Evolutionary conservation across 2,797 vertebrate genomes (phyloP).

Genomic region (Discoglossus pictus): DNA sequence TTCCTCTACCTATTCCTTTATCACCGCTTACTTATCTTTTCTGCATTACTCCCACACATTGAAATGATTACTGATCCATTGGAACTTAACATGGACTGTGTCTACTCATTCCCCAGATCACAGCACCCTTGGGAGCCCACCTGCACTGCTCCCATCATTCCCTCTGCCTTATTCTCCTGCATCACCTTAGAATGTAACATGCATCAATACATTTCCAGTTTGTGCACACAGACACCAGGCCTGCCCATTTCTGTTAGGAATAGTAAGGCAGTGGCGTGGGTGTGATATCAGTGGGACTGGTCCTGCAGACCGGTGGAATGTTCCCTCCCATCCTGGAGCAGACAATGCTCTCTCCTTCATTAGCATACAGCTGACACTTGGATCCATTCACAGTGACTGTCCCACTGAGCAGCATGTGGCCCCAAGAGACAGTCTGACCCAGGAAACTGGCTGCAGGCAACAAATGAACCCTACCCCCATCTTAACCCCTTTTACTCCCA

Average conservation of each 20-base stretch:
- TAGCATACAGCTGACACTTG: slow-evolving; percentile 53
- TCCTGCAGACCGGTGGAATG: slow-evolving; percentile 39
- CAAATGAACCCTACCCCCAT: slow-evolving; percentile 29
- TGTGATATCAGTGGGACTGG: slow-evolving; percentile 35
- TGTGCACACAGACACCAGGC: slow-evolving; percentile 1
- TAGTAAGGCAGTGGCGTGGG: slow-evolving; percentile 11
- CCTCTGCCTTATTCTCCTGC: no score
- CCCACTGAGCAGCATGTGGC: slow-evolving; percentile 49
- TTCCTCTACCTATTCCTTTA: no score
- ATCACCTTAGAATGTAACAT: no score
- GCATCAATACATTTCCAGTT: not conserved
- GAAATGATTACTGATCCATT: no score
- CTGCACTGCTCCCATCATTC: no score
- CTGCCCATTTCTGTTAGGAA: no score
- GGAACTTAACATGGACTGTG: no score
- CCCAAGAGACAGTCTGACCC: slow-evolving; percentile 48
- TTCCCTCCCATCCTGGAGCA: slow-evolving; percentile 40
- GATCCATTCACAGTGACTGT: slow-evolving; percentile 42
- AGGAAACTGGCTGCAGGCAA: slow-evolving; percentile 44
- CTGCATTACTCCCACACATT: no score
- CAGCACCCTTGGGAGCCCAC: no score
- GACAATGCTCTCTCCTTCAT: slow-evolving; percentile 44
- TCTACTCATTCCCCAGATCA: no score
- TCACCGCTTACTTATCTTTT: no score
- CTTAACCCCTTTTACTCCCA: slow-evolving; percentile 28